phyloP scores from a whole-genome alignment of 2,113 vertebrate species.

The Mustela nigripes region DNA sequence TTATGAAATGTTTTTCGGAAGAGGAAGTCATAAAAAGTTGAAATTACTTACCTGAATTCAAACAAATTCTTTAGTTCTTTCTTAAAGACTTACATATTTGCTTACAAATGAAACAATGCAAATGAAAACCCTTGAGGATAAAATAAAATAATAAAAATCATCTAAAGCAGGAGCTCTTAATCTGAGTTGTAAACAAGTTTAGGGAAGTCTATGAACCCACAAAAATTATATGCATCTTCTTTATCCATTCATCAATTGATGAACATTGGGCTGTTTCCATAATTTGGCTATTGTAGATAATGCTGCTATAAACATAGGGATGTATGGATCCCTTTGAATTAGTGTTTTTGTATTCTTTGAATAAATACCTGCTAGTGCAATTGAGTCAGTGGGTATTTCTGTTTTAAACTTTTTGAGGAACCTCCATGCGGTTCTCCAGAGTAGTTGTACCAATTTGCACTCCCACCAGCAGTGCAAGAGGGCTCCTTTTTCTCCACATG shows the following conservation, averaged over 20 bases:
- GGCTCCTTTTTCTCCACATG: neutral
- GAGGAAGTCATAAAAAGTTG: constrained; percentile 42
- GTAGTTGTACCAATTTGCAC: neutral
- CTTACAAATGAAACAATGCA: constrained; percentile 1
- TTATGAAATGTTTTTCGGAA: constrained; percentile 34
- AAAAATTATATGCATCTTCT: neutral
- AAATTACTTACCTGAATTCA: constrained; percentile 52
- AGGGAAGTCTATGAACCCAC: neutral
- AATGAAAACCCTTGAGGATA: neutral
- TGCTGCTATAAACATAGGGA: neutral
- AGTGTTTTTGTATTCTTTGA: neutral
- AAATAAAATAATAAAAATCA: neutral
- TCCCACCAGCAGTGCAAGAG: neutral
- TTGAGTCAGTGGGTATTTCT: neutral
- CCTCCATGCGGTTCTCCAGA: neutral
- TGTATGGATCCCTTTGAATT: neutral
- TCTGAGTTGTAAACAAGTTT: neutral
- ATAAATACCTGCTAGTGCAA: neutral
- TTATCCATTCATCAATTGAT: neutral
- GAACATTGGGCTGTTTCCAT: neutral
- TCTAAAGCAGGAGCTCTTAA: neutral
- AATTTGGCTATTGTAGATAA: neutral
- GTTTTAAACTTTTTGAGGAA: neutral
- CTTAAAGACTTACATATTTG: neutral
- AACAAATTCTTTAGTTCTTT: neutral